Base-by-base conservation (phyloP, 2,113 vertebrate genomes). In the Apteryx owenii region DNA sequence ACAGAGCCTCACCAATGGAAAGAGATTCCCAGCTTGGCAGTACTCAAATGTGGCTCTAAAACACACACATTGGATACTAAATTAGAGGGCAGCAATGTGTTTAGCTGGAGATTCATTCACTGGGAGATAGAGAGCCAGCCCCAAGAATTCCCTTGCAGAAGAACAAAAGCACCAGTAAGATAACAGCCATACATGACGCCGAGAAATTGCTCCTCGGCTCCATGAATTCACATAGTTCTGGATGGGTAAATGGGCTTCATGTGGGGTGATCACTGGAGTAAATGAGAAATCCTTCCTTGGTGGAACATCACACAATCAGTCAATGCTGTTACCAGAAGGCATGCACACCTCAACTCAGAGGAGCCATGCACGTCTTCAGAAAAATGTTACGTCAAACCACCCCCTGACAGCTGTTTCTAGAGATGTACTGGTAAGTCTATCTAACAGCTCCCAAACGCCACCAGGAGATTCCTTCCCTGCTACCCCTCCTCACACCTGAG, bases 131-230 rank as follows among this genome's bases (percentile, higher is more conserved):
- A 19, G 28, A 69, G 42, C 11, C 66, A 69, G 14, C 6, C 50
- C 2, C 61, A 51, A 2, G 1, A 13, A 70, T 38, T 51, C 21
- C 60, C 18, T 23, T 28, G 50, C 14, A 58, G 62, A 81, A 70
- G 71, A 25, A 2, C 38, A 13, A 20, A 60, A 60, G 29, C 19
- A 31, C 70, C 69, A 69, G 26, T 48, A 23, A 60, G 51, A 26
- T 28, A 9, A 36, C 80, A 69, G 62, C 54, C 48, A 42, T 0
- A 5, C 1, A 0, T 54, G 40, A 62, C 0, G 0, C 36, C 17
- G 36, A 46, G 15, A 42, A 56, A 33, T 12, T 42, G 22, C 38
- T 29, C 1, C 1, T 46, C 48, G 17, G 42, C 77, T 69, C 54
- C 66, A 14, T 22, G 9, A 48, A 50, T 15, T 42, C 54, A 54